These are phyloP conservation scores for Microplitis deprimator DNA, from an alignment of 2,888 invertebrate species.

Conservation along the genomic window DNA sequence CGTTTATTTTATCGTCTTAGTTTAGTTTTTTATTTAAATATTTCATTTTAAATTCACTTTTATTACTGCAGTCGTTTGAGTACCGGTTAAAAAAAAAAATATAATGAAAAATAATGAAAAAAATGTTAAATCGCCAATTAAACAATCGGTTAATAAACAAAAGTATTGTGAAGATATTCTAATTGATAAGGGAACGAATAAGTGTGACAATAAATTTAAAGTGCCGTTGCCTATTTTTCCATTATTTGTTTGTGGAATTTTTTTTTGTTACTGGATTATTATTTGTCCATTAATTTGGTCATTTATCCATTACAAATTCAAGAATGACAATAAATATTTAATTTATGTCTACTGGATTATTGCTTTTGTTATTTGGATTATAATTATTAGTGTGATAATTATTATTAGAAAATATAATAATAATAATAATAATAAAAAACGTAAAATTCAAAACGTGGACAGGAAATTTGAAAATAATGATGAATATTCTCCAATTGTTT, in stretches of 20 bases:
- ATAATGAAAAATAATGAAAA: conserved; percentile 9
- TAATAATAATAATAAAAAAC: conserved; percentile 13
- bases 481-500: no score
- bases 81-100: neutral
- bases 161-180: conserved; percentile 23
- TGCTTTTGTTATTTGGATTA: conserved; percentile 56
- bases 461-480: no score
- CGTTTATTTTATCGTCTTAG: neutral
- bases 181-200: neutral
- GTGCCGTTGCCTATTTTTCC: conserved; percentile 43
- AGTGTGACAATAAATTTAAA: neutral
- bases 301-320: conserved; percentile 38
- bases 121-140: conserved; percentile 42
- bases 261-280: conserved; percentile 68
- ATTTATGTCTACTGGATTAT: conserved; percentile 54
- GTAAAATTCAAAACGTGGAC: no score
- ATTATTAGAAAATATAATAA: conserved; percentile 44
- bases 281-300: conserved; percentile 64
- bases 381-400: conserved; percentile 47
- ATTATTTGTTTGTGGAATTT: conserved; percentile 44
- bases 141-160: conserved; percentile 26
- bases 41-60: neutral
- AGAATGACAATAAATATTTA: conserved; percentile 47
- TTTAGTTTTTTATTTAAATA: neutral
- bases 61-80: no score